phyloP scores from a whole-genome alignment of 2,797 vertebrate genomes.

The Sebastes flavidus region DNA sequence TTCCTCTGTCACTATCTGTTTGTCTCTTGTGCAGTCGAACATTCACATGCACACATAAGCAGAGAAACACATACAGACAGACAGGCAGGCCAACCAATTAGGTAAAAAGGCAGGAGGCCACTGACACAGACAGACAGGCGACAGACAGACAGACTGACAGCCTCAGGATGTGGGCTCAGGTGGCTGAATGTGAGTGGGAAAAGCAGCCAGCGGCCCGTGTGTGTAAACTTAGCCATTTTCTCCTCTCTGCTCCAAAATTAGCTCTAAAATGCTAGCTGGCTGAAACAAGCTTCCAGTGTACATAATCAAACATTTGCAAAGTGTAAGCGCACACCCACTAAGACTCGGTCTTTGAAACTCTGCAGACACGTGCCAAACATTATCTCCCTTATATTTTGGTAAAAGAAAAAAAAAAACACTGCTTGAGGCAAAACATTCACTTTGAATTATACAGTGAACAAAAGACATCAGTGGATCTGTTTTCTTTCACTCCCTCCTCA shows the following conservation, averaged over 20 bases:
- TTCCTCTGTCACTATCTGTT: background rate
- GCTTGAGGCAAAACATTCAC: conserved; percentile 17
- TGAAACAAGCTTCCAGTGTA: conserved; percentile 7
- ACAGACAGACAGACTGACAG: background rate
- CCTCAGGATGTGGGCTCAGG: conserved; percentile 29
- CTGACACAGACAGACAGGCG: background rate
- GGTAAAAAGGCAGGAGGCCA: background rate
- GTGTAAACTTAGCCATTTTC: conserved; percentile 3
- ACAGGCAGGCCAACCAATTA: background rate
- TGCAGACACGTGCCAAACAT: conserved; percentile 11
- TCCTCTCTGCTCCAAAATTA: conserved; percentile 16
- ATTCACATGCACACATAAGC: background rate
- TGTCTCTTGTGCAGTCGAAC: background rate
- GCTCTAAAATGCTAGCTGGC: background rate
- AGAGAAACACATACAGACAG: background rate
- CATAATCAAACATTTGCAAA: conserved; percentile 13
- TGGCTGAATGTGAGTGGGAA: conserved; percentile 19
- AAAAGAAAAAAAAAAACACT: background rate
- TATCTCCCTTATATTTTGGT: background rate
- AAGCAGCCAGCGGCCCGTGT: conserved; percentile 4
- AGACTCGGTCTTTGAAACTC: background rate
- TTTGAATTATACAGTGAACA: conserved; percentile 17
- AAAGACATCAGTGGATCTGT: conserved; percentile 13
- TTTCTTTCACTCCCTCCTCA: conserved; percentile 14
- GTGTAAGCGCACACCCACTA: background rate